Percentiles rank a stretch among this genome's conserved stretches.
Evolutionary conservation across 2,888 invertebrate genomes (phyloP).

Genomic region (Hirudinaria manillensis): DNA sequence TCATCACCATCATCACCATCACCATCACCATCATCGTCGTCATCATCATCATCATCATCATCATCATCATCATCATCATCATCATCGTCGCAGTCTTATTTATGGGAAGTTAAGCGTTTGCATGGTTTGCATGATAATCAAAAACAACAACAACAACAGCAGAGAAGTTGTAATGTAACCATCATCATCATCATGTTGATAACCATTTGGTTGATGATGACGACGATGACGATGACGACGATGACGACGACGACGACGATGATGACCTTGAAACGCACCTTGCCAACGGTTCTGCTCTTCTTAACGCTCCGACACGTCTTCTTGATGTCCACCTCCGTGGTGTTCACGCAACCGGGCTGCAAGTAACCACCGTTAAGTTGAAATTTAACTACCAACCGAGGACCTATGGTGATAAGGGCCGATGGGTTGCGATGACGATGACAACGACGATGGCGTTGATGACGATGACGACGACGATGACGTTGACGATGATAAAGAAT

Average conservation of each 20-base stretch:
- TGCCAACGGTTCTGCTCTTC: conserved; percentile 19
- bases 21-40: background rate
- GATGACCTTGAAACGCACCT: background rate
- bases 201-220: background rate
- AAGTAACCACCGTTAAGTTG: conserved; percentile 37
- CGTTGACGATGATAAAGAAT: too few relatives aligned
- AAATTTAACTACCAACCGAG: background rate
- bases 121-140: too few relatives aligned
- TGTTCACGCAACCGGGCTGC: conserved; percentile 95
- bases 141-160: too few relatives aligned
- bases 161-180: too few relatives aligned
- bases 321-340: conserved; percentile 94
- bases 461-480: too few relatives aligned
- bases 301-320: conserved; percentile 70
- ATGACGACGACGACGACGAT: background rate
- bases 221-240: conserved; percentile 8
- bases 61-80: background rate
- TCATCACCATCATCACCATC: too few relatives aligned
- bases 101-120: too few relatives aligned
- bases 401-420: too few relatives aligned
- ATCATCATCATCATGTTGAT: background rate
- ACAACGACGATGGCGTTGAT: background rate
- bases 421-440: background rate
- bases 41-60: background rate
- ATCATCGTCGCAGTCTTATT: background rate